Conservation (phyloP, 2,888 invertebrate species). For the Leptopilina syphax region DNA sequence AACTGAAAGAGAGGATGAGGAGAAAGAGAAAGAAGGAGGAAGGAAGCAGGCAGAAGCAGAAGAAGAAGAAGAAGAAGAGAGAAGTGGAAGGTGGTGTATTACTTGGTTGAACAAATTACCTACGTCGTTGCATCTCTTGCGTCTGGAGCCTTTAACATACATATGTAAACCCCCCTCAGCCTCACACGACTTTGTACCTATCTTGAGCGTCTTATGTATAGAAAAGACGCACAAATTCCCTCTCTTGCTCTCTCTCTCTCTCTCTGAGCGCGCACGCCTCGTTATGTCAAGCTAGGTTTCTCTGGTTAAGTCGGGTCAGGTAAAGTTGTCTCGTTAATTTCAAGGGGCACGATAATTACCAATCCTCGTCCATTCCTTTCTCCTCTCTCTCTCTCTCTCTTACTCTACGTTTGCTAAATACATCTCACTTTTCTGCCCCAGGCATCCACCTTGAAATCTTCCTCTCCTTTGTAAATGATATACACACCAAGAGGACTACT, state of each 20-base stretch:
- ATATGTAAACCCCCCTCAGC: background rate
- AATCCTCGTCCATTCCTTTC: slow-evolving; percentile 52
- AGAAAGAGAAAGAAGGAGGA: slow-evolving; percentile 11
- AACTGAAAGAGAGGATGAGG: slow-evolving; percentile 43
- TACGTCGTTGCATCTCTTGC: slow-evolving; percentile 55
- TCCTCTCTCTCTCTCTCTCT: slow-evolving; percentile 5
- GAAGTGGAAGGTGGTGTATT: slow-evolving; percentile 49
- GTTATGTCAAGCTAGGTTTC: slow-evolving; percentile 53
- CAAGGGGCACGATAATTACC: slow-evolving; percentile 59
- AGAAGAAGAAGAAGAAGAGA: slow-evolving; percentile 1
- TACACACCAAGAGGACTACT: slow-evolving; percentile 4
- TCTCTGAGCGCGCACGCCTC: slow-evolving; percentile 25
- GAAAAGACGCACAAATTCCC: slow-evolving; percentile 57
- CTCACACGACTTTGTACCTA: background rate
- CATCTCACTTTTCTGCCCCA: slow-evolving; percentile 25
- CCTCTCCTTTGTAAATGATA: slow-evolving; percentile 37
- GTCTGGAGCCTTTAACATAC: background rate
- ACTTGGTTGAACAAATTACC: slow-evolving; percentile 62
- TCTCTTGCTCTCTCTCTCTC: too few relatives aligned
- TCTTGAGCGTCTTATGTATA: slow-evolving; percentile 50
- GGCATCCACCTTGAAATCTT: slow-evolving; percentile 27
- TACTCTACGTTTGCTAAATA: background rate
- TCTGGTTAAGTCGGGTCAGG: slow-evolving; percentile 57
- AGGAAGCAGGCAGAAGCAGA: background rate
- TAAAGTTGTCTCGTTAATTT: slow-evolving; percentile 59